Evolutionary conservation across 2,113 vertebrate species (phyloP), one percentile per base, ranked within the genome.

Genomic region (Neogobius melanostomus): DNA sequence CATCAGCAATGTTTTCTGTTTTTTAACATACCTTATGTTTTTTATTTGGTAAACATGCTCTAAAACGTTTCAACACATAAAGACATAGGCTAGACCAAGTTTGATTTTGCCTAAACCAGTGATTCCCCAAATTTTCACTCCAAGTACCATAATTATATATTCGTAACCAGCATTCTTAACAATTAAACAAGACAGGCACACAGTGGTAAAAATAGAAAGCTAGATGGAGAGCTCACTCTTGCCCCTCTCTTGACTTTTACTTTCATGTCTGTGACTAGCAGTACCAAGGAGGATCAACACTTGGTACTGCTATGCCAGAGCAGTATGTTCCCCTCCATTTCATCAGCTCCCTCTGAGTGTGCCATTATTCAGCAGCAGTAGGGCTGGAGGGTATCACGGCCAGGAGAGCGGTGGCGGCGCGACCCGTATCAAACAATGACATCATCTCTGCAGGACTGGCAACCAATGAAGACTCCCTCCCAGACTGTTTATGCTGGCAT

Each of bases 371-470:
- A 87, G 43, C 73, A 52, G 65, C 14, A 12, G 50, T 47, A 21
- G 10, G 43, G 6, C 60, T 11, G 51, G 45, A 48, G 47, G 46
- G 42, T 57, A 65, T 17, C 28, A 2, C 36, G 64, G 73, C 79
- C 76, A 73, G 67, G 62, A 73, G 44, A 73, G 61, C 63, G 57
- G 48, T 57, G 16, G 45, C 65, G 63, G 65, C 51, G 42, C 15
- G 43, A 77, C 53, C 66, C 15, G 63, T 47, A 76, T 81, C 62
- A 73, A 85, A 83, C 80, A 74, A 89, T 93, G 89, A 92, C 90
- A 90, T 93, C 91, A 93, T 87, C 89, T 82, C 86, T 91, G 91
- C 87, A 91, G 89, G 81, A 87, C 86, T 85, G 85, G 85, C 82
- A 81, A 54, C 60, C 68, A 57, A 43, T 11, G 63, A 74, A 21